phyloP scores from a whole-genome alignment of 2,113 vertebrate genomes.

The Pedionomus torquatus region DNA sequence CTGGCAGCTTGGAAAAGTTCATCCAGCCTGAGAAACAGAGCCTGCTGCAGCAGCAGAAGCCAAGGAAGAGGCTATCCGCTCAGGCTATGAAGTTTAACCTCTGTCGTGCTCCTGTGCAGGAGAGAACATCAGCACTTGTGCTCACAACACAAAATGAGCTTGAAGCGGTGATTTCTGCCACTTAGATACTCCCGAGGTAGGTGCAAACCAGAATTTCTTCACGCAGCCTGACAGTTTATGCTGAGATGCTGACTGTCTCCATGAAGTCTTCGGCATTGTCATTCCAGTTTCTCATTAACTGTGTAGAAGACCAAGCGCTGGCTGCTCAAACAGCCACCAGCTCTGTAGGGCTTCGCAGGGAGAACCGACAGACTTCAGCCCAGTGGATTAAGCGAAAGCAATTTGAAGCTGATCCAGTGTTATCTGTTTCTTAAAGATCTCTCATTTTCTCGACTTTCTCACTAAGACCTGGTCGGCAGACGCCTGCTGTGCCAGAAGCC shows the following conservation, averaged over 20 bases:
- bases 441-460: neutral
- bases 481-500: neutral
- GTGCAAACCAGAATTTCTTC: neutral
- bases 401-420: neutral
- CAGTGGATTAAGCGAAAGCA: neutral
- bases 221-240: neutral
- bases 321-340: accelerated
- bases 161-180: neutral
- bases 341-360: neutral
- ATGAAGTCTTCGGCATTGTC: neutral
- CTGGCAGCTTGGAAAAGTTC: slow-evolving; percentile 2
- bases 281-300: neutral
- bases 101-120: neutral
- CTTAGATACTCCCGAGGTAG: neutral
- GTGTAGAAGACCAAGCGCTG: neutral
- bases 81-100: neutral
- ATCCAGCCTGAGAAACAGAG: neutral
- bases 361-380: neutral
- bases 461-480: neutral
- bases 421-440: neutral
- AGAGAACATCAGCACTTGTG: neutral
- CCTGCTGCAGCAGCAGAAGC: neutral
- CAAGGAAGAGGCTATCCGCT: neutral
- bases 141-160: neutral
- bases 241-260: neutral